Evolutionary conservation across 2,113 vertebrate species (phyloP).

Genomic region (Apaloderma vittatum): DNA sequence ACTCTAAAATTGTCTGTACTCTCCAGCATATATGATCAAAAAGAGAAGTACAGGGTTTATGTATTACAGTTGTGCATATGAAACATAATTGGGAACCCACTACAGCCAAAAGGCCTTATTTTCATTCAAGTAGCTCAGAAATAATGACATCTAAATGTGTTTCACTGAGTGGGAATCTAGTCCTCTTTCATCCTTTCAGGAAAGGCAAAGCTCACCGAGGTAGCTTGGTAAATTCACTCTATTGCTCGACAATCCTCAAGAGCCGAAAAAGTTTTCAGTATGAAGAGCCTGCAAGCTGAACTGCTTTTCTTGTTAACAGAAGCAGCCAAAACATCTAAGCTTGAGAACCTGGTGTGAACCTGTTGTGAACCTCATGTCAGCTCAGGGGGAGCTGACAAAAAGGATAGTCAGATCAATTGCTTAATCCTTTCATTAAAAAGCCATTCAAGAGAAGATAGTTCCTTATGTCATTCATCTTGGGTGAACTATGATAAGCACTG

Average conservation of each 20-base stretch:
- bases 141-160: neutral
- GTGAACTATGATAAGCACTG: neutral
- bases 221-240: neutral
- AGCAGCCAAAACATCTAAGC: neutral
- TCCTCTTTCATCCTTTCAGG: neutral
- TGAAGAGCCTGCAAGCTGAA: neutral
- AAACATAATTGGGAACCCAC: neutral
- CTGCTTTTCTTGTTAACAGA: neutral
- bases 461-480: neutral
- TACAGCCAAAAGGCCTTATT: neutral
- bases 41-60: neutral
- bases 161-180: neutral
- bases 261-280: neutral
- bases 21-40: neutral
- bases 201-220: neutral
- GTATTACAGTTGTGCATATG: neutral
- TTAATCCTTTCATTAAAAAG: slow-evolving; percentile 25
- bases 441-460: neutral
- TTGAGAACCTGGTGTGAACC: neutral
- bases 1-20: neutral
- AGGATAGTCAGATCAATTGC: slow-evolving; percentile 4
- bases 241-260: neutral
- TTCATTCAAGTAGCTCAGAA: neutral
- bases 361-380: neutral
- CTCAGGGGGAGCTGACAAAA: slow-evolving; percentile 17